Evolutionary conservation across 2,888 invertebrate species (phyloP), one percentile per base, ranked within the genome.

Genomic region (Pseudoips prasinana): DNA sequence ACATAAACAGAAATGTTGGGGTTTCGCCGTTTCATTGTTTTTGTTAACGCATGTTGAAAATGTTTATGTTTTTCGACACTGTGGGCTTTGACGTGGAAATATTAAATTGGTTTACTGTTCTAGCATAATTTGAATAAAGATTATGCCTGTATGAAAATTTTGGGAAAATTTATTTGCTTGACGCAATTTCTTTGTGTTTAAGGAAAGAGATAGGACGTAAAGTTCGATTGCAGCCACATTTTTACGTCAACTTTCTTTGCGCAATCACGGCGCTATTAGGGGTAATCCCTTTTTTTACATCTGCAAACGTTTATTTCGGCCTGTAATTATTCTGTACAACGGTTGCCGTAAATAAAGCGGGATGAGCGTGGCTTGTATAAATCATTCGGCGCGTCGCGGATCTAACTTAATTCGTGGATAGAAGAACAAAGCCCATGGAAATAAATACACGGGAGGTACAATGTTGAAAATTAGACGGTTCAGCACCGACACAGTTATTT

Each of bases 291-390:
- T 82, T 82, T 82, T 82, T 83, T 79, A 80, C 80, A 78, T 79
- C 81, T 72, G 71, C 74, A 63, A 77, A 73, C 75, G 75, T 82
- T 82, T 79, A 77, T 72, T 71, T 71, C 62, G 67, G 65, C 65
- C 75, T 76, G 78, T 85, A 86, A 87, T 88, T 86, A 86, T 84
- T 81, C 78, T 70, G 73, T 73, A 71, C 70, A 73, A 73, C 73
- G 76, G 64, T 67, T 65, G 67, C 70, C 84, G 84, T 87, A 88
- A 88, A 88, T 86, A 85, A 86, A 83, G 48, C 67, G 71, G 87
- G 84, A 84, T 86, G 80, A 85, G 73, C 79, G 72, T 68, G 73
- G 77, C 77, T 79, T 80, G 74, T 84, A 82, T 87, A 88, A 88
- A 87, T 87, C 86, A 87, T 87, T 86, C 75, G 76, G 66, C 63